Evolutionary conservation across 2,113 vertebrate genomes (phyloP).

Genomic region (Oncorhynchus keta): DNA sequence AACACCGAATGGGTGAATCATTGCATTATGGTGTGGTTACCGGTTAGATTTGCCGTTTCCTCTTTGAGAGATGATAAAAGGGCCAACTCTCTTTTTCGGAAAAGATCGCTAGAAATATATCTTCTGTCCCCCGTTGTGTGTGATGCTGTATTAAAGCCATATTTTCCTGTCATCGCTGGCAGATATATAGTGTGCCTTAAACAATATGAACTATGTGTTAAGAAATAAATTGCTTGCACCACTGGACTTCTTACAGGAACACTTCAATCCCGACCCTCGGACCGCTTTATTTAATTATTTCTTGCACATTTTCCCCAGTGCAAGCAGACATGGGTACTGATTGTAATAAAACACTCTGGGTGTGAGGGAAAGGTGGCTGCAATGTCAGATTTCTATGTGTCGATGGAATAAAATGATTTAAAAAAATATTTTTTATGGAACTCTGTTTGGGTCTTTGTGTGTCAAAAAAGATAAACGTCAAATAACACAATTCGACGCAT

Average conservation of each 20-base stretch:
- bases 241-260: conserved; percentile 79
- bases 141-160: conserved; percentile 77
- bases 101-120: conserved; percentile 65
- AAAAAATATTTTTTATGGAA: neutral
- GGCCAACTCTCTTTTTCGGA: conserved; percentile 42
- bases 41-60: conserved; percentile 25
- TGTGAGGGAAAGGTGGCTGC: conserved; percentile 4
- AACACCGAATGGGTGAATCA: too few species aligned
- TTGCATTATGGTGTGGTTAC: conserved; percentile 15
- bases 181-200: conserved; percentile 78
- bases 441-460: too few species aligned
- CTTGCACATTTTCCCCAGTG: conserved; percentile 72
- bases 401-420: neutral
- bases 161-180: conserved; percentile 75
- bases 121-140: conserved; percentile 65
- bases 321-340: conserved; percentile 71
- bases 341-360: conserved; percentile 75
- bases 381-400: neutral
- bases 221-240: conserved; percentile 82
- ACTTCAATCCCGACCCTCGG: conserved; percentile 74
- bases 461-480: too few species aligned
- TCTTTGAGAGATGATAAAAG: conserved; percentile 46
- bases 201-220: conserved; percentile 83
- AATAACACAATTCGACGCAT: too few species aligned
- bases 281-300: conserved; percentile 75